Evolutionary conservation across 2,888 invertebrate genomes (phyloP), one percentile per base, ranked within the genome.

Genomic region (Heterodera filipjevi): DNA sequence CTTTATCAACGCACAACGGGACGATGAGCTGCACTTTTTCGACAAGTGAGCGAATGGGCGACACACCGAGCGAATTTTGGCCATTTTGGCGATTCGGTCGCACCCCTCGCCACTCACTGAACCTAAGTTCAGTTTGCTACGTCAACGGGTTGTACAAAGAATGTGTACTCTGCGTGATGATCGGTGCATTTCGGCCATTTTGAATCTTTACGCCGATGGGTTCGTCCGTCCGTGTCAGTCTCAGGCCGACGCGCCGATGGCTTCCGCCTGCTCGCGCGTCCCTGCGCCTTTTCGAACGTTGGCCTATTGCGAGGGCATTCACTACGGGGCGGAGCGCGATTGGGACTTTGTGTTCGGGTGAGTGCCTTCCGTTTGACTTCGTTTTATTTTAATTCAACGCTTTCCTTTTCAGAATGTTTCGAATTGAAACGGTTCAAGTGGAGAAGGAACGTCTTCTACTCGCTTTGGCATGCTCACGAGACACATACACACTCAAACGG

Each of bases 281-380:
- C 80, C 87, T 1, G 85, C 86, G 39, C 85, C 86, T 39, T 81
- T 88, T 27, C 82, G 88, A 27, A 68, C 73, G 0, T 71, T 81
- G 44, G 82, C 84, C 32, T 88, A 88, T 76, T 88, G 88, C 79
- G 80, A 82, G 59, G 88, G 87, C 16, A 85, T 88, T 0, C 81
- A 80, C 72, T 83, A 84, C 68, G 86, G 86, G n/a, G 78, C 84
- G n/a, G 80, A 84, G 19, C 77, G 80, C 12, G 85, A 82, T 10
- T 88, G 82, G 76, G 82, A 86, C 14, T 78, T 81, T 73, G 81
- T 88, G 44, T 53, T 81, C 19, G 78, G 82, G 44, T 49, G 27
- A n/a, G 22, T 27, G 10, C 10, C 27, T 10, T 27, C 2, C 1
- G 10, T 12, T 59, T 59, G 19, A n/a, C n/a, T n/a, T n/a, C n/a